Evolutionary conservation across 2,888 invertebrate genomes (phyloP), one percentile per base, ranked within the genome.

Genomic region (Oxystoma pomonae): DNA sequence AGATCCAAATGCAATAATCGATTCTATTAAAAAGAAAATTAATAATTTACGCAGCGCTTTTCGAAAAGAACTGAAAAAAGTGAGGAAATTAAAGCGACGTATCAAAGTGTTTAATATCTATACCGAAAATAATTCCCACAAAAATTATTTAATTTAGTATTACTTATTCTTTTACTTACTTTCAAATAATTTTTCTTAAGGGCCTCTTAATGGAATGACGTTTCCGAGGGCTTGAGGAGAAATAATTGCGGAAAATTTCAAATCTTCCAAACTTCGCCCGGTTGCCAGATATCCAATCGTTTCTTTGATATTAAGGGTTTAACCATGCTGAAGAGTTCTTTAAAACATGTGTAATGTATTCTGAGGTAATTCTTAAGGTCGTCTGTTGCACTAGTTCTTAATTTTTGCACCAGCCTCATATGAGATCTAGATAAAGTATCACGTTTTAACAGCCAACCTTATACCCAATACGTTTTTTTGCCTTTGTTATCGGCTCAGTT

Each of bases 401-500:
- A 35, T 55, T 52, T 58, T 62, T 35, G 51, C 58, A 58, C 58
- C 58, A 58, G 58, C 20, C 53, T 62, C 59, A 62, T 62, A 59
- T 62, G 58, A 58, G 58, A n/a, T n/a, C n/a, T 35, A 35, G 35
- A 62, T 59, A 59, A 59, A 35, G n/a, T 62, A 59, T 62, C 62
- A 59, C 62, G 20, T 59, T 59, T 58, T 50, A 62, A 49, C 56
- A 62, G 56, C 59, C 62, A 62, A 62, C 59, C 62, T 62, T 62
- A 55, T 53, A 62, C 59, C 59, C 58, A 59, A 62, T 49, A 53
- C 49, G 55, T 59, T 62, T 62, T 59, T 58, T 59, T 62, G 21
- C 62, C 59, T 62, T 62, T 62, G 59, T 55, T 59, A 35, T 51
- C 19, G 59, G 50, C 62, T 62, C 53, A 53, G 62, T 58, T 62